Evolutionary conservation across 2,113 vertebrate species (phyloP).

Genomic region (Sakesphorus luctuosus): DNA sequence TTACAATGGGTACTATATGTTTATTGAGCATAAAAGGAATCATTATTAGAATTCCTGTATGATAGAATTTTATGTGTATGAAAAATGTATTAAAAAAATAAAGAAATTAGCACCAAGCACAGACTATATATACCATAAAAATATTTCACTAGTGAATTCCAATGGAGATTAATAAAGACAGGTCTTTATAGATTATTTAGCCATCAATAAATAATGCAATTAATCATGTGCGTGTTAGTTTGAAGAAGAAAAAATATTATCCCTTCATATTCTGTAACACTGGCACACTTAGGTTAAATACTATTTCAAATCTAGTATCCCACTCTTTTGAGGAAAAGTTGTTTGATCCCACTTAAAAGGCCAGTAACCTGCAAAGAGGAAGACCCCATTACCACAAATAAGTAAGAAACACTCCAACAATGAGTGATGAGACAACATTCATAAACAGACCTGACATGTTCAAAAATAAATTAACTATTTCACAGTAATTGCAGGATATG

Average conservation of each 20-base stretch:
- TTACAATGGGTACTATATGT: not conserved
- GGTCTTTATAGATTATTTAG: not conserved
- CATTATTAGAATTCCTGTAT: not conserved
- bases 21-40: not conserved
- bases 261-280: conserved; percentile 39
- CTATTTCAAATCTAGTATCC: conserved; percentile 63
- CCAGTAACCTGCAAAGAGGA: conserved; percentile 54
- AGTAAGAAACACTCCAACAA: conserved; percentile 21
- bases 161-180: not conserved
- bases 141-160: not conserved
- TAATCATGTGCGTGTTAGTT: not conserved
- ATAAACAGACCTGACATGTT: conserved; percentile 7
- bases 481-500: not conserved
- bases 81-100: not conserved
- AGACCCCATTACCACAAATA: conserved; percentile 68
- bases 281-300: conserved; percentile 63
- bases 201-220: conserved; percentile 21
- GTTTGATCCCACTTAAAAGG: conserved; percentile 69
- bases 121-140: not conserved
- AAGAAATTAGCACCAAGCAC: not conserved
- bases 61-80: not conserved
- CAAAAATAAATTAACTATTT: conserved; percentile 1
- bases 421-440: conserved; percentile 53
- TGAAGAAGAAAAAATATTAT: not conserved
- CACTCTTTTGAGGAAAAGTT: conserved; percentile 65